Evolutionary conservation across 2,888 invertebrate genomes (phyloP).

Genomic region (Pimpla rufipes): DNA sequence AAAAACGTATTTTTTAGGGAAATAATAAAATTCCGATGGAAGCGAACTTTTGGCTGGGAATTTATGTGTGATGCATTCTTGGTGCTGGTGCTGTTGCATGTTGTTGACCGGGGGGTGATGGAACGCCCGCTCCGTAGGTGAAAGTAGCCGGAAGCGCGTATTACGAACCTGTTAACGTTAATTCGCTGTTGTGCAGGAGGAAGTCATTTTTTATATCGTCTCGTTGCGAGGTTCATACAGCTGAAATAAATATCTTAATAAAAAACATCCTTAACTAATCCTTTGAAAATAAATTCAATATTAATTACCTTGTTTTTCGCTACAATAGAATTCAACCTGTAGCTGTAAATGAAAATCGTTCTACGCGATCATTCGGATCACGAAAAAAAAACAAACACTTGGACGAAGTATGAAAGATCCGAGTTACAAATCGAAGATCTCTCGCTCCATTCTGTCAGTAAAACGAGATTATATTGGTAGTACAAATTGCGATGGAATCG

Average conservation of each 20-base stretch:
- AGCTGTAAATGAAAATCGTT: too few species aligned
- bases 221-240: neutral
- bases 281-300: too few species aligned
- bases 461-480: neutral
- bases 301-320: too few species aligned
- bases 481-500: neutral
- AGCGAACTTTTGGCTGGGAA: too few species aligned
- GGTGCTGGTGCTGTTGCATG: slow-evolving; percentile 1
- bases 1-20: too few species aligned
- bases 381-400: too few species aligned
- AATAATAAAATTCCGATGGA: too few species aligned
- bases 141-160: slow-evolving; percentile 31
- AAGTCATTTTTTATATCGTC: neutral
- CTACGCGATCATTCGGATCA: too few species aligned
- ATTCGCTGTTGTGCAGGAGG: neutral
- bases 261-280: too few species aligned
- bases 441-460: neutral
- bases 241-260: too few species aligned
- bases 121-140: neutral
- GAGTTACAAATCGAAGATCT: neutral
- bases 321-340: too few species aligned
- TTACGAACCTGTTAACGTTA: neutral
- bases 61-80: neutral
- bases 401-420: too few species aligned
- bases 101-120: neutral